Evolutionary conservation across 2,797 vertebrate genomes (phyloP), one percentile per base, ranked within the genome.

Genomic region (Cyprinodon diabolis): DNA sequence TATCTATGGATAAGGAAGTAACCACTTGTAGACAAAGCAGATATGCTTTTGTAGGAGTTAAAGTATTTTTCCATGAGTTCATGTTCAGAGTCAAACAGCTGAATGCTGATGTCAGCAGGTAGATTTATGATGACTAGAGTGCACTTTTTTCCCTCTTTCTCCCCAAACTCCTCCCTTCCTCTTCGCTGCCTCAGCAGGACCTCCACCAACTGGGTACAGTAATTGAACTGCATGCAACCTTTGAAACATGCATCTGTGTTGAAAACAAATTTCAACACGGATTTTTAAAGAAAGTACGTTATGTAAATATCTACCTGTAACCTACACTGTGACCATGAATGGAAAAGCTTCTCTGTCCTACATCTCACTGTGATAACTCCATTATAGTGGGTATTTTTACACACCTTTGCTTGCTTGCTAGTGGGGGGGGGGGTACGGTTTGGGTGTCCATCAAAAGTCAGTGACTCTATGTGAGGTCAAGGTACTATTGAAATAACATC

Each of bases 111-210:
- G 66, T 88, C 88, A 89, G 88, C 88, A 85, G 58, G 55, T 60
- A 0, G n/a, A 63, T 71, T 55, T 43, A 30, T 23, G 40, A 52
- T 77, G 77, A 84, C 77, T 73, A 79, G 77, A 87, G 81, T 80
- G 84, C 85, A 90, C 86, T 91, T 91, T 88, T 85, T 80, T 75
- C 87, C 87, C 77, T 84, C 75, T 76, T 85, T 69, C 58, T 75
- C 68, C 71, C 80, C 69, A 72, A 62, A 55, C 37, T 69, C 75
- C 71, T 69, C 82, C 79, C 77, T 90, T 92, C 89, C 84, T 90
- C 86, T 88, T 84, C 80, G 23, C 48, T 21, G 67, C 75, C 79
- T 85, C 76, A 72, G 86, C 73, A 83, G 71, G 81, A 80, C 69
- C 76, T 78, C 82, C 51, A 77, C 85, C 77, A 40, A 79, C 80